These are phyloP conservation scores for Notiomystis cincta DNA, from an alignment of 2,113 vertebrate species.

Conservation along the genomic window DNA sequence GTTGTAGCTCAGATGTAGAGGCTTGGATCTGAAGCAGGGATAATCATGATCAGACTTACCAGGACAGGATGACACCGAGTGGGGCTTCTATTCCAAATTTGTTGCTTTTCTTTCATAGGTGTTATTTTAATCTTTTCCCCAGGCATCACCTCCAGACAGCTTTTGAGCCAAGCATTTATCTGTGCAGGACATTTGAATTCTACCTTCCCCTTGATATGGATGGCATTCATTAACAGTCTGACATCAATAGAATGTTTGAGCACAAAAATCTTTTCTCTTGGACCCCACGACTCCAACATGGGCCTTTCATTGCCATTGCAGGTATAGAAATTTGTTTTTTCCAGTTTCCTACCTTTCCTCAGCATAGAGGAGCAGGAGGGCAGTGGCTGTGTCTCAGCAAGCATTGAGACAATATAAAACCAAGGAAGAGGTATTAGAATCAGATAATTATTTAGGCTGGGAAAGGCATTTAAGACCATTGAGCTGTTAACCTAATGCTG, in stretches of 20 bases:
- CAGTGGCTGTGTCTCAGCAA: background rate
- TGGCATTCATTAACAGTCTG: background rate
- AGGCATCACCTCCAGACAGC: background rate
- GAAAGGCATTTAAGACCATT: background rate
- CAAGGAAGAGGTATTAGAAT: background rate
- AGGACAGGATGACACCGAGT: background rate
- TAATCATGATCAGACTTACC: background rate
- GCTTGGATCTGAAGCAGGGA: background rate
- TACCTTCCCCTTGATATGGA: background rate
- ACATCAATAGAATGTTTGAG: background rate
- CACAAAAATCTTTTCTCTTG: background rate
- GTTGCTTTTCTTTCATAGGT: background rate
- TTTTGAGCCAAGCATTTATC: background rate
- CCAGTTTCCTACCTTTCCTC: background rate
- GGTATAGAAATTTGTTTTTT: background rate
- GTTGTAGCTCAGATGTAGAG: background rate
- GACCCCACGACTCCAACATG: background rate
- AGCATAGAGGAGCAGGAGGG: fast-evolving
- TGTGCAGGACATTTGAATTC: background rate
- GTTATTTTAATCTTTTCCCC: background rate
- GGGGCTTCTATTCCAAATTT: background rate
- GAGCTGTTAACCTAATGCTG: fast-evolving
- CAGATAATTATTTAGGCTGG: background rate
- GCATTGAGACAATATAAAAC: background rate
- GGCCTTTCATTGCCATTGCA: background rate